Base-by-base conservation (phyloP, 2,113 vertebrate genomes). In the Mesitornis unicolor region DNA sequence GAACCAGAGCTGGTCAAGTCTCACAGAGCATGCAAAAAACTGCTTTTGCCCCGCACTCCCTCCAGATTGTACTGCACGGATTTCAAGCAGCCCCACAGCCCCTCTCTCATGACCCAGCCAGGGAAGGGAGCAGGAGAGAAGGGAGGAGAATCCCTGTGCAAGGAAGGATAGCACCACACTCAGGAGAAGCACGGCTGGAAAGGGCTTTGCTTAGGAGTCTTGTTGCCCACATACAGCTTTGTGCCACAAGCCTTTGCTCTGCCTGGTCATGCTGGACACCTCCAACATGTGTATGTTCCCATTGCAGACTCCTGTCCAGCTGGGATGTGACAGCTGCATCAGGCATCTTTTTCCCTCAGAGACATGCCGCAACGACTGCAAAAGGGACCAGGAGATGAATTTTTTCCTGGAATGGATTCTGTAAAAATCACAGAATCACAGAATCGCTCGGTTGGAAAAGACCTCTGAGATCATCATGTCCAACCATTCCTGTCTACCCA, bases 21-120 rank as follows among this genome's bases (percentile, higher is more conserved):
- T 36, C 4, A 7, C 28, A 60, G 40, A 45, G 13, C 0, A 0
- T 57, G 42, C 28, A 87, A 67, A 86, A 7, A 7, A 0, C 33
- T 45, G 0, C 16, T 74, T 92, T 83, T 54, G 8, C 40, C 13
- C 33, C 47, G 13, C 6, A 6, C 15, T 48, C 8, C 13, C 19
- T 65, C 63, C 24, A 11, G 42, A 28, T 42, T 5, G 40, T 38
- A 16, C 7, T 51, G 59, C 50, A 35, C 9, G 61, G 15, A 43
- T 65, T 83, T 74, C 29, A 51, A 64, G 28, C 48, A 69, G 24
- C 40, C 26, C 12, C 73, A 11, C 0, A 0, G 51, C 31, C 42
- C 36, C 29, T 22, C 24, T 60, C 4, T 35, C 16, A 1, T 17
- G 25, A 38, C 22, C 11, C 48, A 73, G 36, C 9, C 36, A 11